A percentile compares a stretch with the other conserved stretches of the same genome.
phyloP scores from a whole-genome alignment of 2,113 vertebrate species.

The Otis tarda region DNA sequence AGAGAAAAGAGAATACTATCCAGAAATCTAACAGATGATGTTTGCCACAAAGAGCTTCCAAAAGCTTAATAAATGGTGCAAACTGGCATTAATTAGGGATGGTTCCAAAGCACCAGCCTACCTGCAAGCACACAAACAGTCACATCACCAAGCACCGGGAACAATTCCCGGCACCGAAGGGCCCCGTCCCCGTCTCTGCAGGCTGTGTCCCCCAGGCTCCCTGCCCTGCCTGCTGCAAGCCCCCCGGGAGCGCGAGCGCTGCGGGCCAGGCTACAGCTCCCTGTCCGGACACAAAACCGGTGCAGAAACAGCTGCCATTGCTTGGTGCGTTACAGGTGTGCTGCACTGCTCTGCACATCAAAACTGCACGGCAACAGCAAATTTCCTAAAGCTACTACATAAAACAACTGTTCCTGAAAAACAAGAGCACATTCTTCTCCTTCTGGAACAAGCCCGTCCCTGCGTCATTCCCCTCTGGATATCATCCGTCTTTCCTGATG shows the following conservation, averaged over 20 bases:
- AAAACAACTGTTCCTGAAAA: not conserved
- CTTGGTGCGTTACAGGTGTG: not conserved
- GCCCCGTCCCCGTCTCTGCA: not conserved
- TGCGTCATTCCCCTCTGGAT: not conserved
- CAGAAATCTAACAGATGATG: not conserved
- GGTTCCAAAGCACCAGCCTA: not conserved
- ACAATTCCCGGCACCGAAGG: not conserved
- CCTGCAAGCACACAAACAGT: not conserved
- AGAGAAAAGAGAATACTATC: not conserved
- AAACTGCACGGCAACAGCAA: not conserved
- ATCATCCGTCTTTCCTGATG: not conserved
- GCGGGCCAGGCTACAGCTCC: not conserved
- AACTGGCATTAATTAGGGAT: not conserved
- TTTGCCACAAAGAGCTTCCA: not conserved
- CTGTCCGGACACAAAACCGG: rapidly evolving
- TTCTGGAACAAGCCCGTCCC: not conserved
- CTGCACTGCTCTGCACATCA: not conserved
- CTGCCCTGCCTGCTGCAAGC: not conserved
- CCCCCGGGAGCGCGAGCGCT: not conserved
- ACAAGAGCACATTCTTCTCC: not conserved
- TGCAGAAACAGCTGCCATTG: not conserved
- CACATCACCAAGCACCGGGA: not conserved
- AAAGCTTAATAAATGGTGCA: not conserved
- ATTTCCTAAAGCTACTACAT: not conserved
- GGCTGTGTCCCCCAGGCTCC: not conserved